Percentiles rank a stretch among this genome's conserved stretches.
Evolutionary conservation across 1,140 invertebrate species (phyloP).

Genomic region (Melitaea cinxia): DNA sequence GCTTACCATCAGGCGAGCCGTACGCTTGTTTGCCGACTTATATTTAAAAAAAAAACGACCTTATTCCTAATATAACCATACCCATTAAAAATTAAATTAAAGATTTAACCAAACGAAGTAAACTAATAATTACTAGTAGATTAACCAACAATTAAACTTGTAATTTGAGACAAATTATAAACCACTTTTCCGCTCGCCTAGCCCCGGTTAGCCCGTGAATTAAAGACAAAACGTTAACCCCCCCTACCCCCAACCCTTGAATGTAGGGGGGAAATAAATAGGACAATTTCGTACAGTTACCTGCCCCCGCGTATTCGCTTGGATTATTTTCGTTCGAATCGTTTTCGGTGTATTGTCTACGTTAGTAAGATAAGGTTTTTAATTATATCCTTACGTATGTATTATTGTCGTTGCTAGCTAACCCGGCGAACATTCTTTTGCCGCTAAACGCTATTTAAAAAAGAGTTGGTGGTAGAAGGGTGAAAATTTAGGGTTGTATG

Average conservation of each 20-base stretch:
- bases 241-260: constrained; percentile 18
- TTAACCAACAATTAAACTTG: not conserved
- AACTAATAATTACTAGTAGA: not conserved
- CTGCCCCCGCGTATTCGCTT: constrained; percentile 16
- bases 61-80: no score
- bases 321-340: not conserved
- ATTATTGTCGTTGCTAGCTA: not conserved
- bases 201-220: constrained; percentile 51
- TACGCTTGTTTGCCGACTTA: no score
- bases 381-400: not conserved
- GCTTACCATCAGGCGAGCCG: no score
- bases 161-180: constrained; percentile 12
- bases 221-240: constrained; percentile 50
- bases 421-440: no score
- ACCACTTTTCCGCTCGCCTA: constrained; percentile 32
- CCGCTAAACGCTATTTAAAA: no score
- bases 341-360: not conserved
- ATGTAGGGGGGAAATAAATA: constrained; percentile 23
- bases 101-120: not conserved
- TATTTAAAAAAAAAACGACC: no score
- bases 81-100: not conserved
- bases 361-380: not conserved
- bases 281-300: constrained; percentile 31
- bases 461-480: no score
- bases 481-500: no score